phyloP scores from a whole-genome alignment of 2,113 vertebrate species.

The Archilochus colubris region DNA sequence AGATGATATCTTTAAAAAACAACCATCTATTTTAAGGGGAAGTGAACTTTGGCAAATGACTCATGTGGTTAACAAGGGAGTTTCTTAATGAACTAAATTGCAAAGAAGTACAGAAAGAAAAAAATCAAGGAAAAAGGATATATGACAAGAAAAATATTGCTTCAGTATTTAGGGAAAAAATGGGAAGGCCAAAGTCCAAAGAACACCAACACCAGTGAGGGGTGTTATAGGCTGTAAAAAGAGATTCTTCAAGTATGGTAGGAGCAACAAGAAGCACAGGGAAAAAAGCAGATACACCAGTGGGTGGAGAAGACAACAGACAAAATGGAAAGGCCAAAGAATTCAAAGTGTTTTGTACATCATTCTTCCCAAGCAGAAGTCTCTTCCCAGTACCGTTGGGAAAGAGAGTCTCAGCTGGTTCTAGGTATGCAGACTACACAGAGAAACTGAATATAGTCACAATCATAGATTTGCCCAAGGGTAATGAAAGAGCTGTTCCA shows the following conservation, averaged over 20 bases:
- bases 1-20: background rate
- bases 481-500: background rate
- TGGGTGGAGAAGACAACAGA: background rate
- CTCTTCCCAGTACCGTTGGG: background rate
- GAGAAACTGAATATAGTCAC: background rate
- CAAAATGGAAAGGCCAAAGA: background rate
- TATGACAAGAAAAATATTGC: background rate
- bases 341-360: background rate
- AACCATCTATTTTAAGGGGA: slow-evolving; percentile 6
- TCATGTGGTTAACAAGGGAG: background rate
- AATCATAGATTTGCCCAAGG: background rate
- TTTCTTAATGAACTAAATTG: background rate
- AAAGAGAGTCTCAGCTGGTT: background rate
- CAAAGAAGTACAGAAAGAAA: background rate
- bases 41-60: background rate
- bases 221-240: background rate
- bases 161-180: background rate
- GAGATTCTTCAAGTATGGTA: background rate
- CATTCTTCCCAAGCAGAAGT: background rate
- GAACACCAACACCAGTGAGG: background rate
- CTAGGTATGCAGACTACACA: fast-evolving
- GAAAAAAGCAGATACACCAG: background rate
- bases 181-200: background rate
- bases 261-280: background rate
- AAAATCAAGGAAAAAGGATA: background rate